Evolutionary conservation across 1,140 invertebrate genomes (phyloP), one percentile per base, ranked within the genome.

Genomic region (Pseudomyrmex flavicornis): DNA sequence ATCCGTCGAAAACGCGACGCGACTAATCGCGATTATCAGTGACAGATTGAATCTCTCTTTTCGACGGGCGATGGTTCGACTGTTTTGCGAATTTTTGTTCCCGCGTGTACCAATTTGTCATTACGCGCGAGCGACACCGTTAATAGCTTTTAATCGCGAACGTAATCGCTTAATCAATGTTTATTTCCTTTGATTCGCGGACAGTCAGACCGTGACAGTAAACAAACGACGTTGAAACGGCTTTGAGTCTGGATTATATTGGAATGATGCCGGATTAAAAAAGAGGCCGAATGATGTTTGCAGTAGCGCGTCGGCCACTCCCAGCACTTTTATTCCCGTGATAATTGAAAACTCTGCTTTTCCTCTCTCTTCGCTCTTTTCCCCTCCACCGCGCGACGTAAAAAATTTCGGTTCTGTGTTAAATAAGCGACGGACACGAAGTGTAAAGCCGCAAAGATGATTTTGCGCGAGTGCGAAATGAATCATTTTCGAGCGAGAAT

Each of bases 181-280:
- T 79, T 69, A 79, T 79, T 79, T 69, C 65, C 65, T 79, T 79
- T 69, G 63, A 69, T 79, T 79, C 48, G 35, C 26, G 69, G 0
- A n/a, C 65, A 46, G 48, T 20, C 70, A 17, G 10, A 13, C 20
- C 10, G 35, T 26, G 44, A 9, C 52, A n/a, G 46, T 26, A 58
- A 70, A 79, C n/a, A 59, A 35, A 59, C 15, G 62, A 12, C 10
- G 44, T 22, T 35, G 35, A 22, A 17, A 17, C 52, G 56, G 63
- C 50, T 79, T 56, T 79, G 35, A 69, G 65, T 44, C 20, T 58
- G 75, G 17, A 79, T 79, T 69, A 79, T 58, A 17, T 8, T 8
- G 10, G 61, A 35, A 61, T 76, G 74, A 76, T 66, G n/a, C 61
- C 9, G 74, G 48, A 76, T 76, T 76, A 77, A 54, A 56, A 68